Conservation (phyloP, 92 coral and sea anemone genomes). For the Galaxea fascicularis region DNA sequence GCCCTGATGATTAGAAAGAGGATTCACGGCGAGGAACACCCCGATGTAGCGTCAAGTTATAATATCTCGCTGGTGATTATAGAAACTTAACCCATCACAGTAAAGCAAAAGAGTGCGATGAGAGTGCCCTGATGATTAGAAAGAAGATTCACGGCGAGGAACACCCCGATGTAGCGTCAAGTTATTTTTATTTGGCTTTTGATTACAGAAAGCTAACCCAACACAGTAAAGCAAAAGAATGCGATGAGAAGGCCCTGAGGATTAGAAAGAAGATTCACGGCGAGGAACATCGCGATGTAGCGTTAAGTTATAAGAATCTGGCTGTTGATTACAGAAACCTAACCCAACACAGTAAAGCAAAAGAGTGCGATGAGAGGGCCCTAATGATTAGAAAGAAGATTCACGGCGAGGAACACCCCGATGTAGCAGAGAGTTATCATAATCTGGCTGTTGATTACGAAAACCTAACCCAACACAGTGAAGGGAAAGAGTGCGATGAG, state of each 20-base stretch:
- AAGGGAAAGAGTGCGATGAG: too few species aligned
- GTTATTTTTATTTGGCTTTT: neutral
- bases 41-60: too few species aligned
- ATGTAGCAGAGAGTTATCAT: constrained; percentile 3
- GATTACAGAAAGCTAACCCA: neutral
- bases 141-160: neutral
- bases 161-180: neutral
- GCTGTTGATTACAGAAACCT: neutral
- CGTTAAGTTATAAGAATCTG: neutral
- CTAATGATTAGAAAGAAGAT: constrained; percentile 2
- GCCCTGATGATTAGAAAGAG: too few species aligned
- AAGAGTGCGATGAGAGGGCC: constrained; percentile 10
- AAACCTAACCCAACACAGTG: neutral
- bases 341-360: constrained; percentile 7
- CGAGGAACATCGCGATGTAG: neutral
- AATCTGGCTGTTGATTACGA: neutral
- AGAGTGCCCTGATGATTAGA: neutral
- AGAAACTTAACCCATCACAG: too few species aligned
- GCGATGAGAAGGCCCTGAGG: constrained; percentile 12
- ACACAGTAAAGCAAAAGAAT: constrained; percentile 17
- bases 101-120: neutral
- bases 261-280: neutral
- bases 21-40: too few species aligned
- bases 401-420: constrained; percentile 8
- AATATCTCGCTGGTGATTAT: too few species aligned